Evolutionary conservation across 2,113 vertebrate genomes (phyloP), one percentile per base, ranked within the genome.

Genomic region (Sterna hirundo): DNA sequence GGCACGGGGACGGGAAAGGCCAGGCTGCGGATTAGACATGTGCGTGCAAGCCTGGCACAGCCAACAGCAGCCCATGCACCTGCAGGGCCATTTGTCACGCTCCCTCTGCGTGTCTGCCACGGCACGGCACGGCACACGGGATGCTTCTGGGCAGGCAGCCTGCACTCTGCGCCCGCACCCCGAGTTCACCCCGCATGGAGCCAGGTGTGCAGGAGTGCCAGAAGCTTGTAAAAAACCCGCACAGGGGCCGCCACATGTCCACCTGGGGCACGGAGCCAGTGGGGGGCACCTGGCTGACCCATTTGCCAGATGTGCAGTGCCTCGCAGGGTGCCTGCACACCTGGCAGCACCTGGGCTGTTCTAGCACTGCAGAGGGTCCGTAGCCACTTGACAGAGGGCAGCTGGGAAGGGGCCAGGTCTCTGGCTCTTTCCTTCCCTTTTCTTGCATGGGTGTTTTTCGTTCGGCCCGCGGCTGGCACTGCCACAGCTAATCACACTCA

Each of bases 211-310:
- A 46, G 83, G 34, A 26, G 34, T 34, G 65, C 21, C 65, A 71
- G 13, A 51, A 40, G 25, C n/a, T 4, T 11, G 11, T 42, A 49
- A 49, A 57, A 66, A 81, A 12, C 58, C 17, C 3, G 0, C 54
- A 19, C 32, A 44, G 38, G 34, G 36, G 36, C 51, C 40, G 70
- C 38, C 38, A 15, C 1, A 2, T 16, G 21, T 38, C 11, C 18
- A 27, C 18, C 5, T 29, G 52, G 52, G 36, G 15, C 18, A 38
- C 0, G 5, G 51, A 27, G 60, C 36, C 0, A 2, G 29, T n/a
- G 2, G 20, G 23, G 15, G n/a, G 7, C 30, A 72, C 17, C 36
- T 36, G 3, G 13, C 19, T 66, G 52, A 21, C 22, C 52, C 36
- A 4, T 32, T 22, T 36, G 32, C 52, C 61, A 52, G 22, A 29